Evolutionary conservation across 2,888 invertebrate genomes (phyloP).

Genomic region (Yponomeuta evonymella): DNA sequence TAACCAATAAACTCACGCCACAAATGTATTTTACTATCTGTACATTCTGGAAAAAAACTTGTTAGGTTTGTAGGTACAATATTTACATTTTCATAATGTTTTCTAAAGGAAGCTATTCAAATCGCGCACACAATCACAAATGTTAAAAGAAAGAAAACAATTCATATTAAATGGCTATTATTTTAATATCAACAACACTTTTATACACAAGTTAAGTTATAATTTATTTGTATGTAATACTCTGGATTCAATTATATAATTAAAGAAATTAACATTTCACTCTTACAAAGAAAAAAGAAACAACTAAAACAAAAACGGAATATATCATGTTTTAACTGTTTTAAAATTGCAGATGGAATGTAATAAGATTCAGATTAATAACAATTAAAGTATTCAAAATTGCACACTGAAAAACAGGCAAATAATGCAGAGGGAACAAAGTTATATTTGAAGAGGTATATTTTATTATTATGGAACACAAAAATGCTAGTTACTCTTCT

Average conservation of each 20-base stretch:
- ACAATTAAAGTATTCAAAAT: constrained; percentile 28
- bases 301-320: background rate
- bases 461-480: constrained; percentile 29
- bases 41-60: background rate
- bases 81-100: too few relatives aligned
- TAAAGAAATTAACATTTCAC: background rate
- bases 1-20: background rate
- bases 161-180: background rate
- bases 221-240: constrained; percentile 12
- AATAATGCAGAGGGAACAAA: background rate
- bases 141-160: background rate
- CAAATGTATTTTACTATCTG: background rate
- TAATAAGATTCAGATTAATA: constrained; percentile 22
- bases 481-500: background rate
- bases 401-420: constrained; percentile 47
- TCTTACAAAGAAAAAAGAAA: background rate
- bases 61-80: background rate
- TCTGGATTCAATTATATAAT: constrained; percentile 4
- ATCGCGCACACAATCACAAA: constrained; percentile 1
- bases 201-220: constrained; percentile 14
- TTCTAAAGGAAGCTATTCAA: background rate
- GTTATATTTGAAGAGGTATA: constrained; percentile 16
- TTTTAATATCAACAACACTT: constrained; percentile 14
- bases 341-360: constrained; percentile 39
- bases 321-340: background rate